Conservation (phyloP, 2,888 invertebrate species). For the Drosophila neonasuta region DNA sequence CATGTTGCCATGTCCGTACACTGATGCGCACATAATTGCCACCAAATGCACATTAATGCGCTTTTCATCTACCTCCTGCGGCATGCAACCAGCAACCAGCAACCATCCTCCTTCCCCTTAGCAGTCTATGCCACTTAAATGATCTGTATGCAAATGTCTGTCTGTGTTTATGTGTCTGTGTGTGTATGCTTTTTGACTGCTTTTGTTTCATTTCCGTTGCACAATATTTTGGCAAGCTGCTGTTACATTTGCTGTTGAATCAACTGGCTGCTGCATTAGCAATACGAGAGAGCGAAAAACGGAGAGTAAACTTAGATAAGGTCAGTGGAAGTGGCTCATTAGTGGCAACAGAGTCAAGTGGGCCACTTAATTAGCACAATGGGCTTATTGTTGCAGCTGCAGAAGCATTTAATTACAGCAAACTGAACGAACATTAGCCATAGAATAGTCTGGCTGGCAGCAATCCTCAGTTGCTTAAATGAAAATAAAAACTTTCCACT, state of each 20-base stretch:
- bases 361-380: conserved; percentile 54
- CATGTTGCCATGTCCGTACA: conserved; percentile 9
- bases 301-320: conserved; percentile 52
- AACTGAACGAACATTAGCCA: background rate
- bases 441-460: background rate
- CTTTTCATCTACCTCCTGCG: conserved; percentile 14
- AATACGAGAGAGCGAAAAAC: conserved; percentile 52
- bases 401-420: conserved; percentile 4
- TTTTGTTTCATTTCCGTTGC: conserved; percentile 62
- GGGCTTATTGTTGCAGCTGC: conserved; percentile 36
- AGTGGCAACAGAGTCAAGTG: conserved; percentile 46
- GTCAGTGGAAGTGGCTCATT: conserved; percentile 39
- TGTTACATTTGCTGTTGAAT: conserved; percentile 39
- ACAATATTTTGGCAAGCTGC: conserved; percentile 51
- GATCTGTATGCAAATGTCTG: conserved; percentile 5
- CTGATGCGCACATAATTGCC: conserved; percentile 64
- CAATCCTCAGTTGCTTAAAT: background rate
- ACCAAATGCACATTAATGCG: conserved; percentile 60
- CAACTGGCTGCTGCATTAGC: conserved; percentile 63
- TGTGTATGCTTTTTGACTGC: conserved; percentile 32
- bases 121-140: conserved; percentile 3
- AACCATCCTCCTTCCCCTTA: background rate
- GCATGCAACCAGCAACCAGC: conserved; percentile 23
- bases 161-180: background rate
- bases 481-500: background rate